These are phyloP conservation scores for Drosophila rhopaloa DNA, from an alignment of 1,140 invertebrate genomes.

Conservation along the genomic window DNA sequence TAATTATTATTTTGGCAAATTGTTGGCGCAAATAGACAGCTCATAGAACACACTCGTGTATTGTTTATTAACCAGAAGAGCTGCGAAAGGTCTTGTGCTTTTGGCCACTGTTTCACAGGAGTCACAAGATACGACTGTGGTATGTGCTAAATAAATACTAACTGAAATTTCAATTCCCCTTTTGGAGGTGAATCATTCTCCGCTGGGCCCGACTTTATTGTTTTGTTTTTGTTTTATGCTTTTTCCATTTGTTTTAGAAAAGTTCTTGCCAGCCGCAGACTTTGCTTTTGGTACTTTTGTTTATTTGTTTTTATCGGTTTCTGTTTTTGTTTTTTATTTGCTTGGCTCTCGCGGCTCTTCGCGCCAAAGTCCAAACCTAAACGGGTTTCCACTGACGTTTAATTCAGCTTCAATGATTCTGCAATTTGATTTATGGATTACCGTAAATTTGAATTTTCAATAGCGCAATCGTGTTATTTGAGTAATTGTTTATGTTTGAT, in stretches of 20 bases:
- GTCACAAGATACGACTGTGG: slow-evolving; percentile 60
- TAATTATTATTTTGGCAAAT: slow-evolving; percentile 52
- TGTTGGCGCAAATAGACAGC: slow-evolving; percentile 24
- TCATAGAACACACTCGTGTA: slow-evolving; percentile 20
- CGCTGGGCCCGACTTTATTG: slow-evolving; percentile 22
- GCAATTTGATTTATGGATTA: slow-evolving; percentile 46
- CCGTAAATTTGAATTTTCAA: slow-evolving; percentile 27
- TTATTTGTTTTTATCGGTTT: slow-evolving; percentile 45
- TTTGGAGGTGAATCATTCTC: slow-evolving; percentile 57
- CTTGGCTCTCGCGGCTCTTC: slow-evolving; percentile 10
- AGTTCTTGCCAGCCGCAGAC: slow-evolving; percentile 57
- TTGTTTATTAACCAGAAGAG: slow-evolving; percentile 25
- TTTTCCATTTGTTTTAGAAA: slow-evolving; percentile 43
- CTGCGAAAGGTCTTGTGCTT: slow-evolving; percentile 26
- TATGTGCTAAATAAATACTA: slow-evolving; percentile 58
- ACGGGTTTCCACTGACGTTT: slow-evolving; percentile 45
- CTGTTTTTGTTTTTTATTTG: slow-evolving; percentile 38
- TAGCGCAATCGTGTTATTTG: slow-evolving; percentile 1
- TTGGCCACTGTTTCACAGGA: slow-evolving; percentile 29
- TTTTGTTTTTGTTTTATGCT: slow-evolving; percentile 24
- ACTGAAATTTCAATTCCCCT: slow-evolving; percentile 64
- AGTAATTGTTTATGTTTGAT: slow-evolving; percentile 31
- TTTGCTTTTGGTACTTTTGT: slow-evolving; percentile 58
- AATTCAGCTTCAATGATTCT: slow-evolving; percentile 42
- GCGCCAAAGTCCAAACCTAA: slow-evolving; percentile 38